Conservation (phyloP, 1,140 invertebrate species). For the Drosophila virilis region DNA sequence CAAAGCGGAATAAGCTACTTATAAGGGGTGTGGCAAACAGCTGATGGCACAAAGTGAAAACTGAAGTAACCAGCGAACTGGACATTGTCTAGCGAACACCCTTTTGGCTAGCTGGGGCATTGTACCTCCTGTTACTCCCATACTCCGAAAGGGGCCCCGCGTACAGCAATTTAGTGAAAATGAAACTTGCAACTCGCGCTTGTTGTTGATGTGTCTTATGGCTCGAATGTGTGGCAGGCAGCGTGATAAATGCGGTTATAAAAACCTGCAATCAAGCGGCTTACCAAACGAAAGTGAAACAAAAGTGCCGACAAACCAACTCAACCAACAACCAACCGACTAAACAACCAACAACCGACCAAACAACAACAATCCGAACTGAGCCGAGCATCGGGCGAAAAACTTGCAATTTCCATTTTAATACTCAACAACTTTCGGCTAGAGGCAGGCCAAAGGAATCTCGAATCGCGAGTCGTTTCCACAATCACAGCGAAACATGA, state of each 20-base stretch:
- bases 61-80: neutral
- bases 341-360: conserved; percentile 6
- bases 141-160: neutral
- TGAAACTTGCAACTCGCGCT: conserved; percentile 52
- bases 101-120: conserved; percentile 4
- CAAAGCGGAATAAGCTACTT: neutral
- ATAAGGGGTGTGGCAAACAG: neutral
- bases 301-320: conserved; percentile 64
- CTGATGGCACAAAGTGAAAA: neutral
- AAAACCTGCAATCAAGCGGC: conserved; percentile 75
- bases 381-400: conserved; percentile 55
- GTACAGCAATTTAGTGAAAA: conserved; percentile 63
- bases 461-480: conserved; percentile 26
- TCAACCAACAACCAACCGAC: neutral
- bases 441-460: conserved; percentile 63
- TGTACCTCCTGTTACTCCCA: neutral
- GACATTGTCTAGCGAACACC: neutral
- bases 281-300: conserved; percentile 78
- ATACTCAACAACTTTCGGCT: conserved; percentile 82
- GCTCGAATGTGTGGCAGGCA: conserved; percentile 71
- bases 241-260: conserved; percentile 75
- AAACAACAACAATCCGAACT: conserved; percentile 16
- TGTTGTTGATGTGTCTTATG: conserved; percentile 33
- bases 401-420: conserved; percentile 83
- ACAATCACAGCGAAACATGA: conserved; percentile 33